Evolutionary conservation across 2,888 invertebrate genomes (phyloP).

Genomic region (Papilio elwesi): DNA sequence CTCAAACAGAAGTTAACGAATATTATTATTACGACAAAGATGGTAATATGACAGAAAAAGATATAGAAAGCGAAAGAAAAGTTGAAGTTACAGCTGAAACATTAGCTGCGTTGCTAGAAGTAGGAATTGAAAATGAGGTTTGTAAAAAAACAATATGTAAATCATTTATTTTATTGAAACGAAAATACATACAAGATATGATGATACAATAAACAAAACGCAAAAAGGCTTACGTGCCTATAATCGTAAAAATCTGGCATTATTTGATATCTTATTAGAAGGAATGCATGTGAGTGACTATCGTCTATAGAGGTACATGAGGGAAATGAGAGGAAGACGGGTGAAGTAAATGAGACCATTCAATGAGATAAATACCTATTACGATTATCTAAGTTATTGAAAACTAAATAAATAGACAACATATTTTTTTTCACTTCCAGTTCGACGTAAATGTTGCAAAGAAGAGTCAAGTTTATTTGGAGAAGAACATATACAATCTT

Average conservation of each 20-base stretch:
- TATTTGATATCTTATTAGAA: no score
- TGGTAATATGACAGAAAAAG: conserved; percentile 79
- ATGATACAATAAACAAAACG: no score
- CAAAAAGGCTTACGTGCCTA: no score
- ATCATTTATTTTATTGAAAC: background rate
- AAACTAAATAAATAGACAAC: background rate
- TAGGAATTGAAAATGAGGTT: conserved; percentile 85
- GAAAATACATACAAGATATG: no score
- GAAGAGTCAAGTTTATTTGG: conserved; percentile 83
- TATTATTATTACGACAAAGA: conserved; percentile 80
- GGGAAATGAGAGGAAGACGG: no score
- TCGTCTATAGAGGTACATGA: no score
- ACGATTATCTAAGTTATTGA: no score
- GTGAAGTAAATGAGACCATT: no score
- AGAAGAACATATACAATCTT: conserved; percentile 81
- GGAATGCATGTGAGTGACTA: no score
- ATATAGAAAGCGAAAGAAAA: conserved; percentile 80
- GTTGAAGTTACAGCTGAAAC: conserved; percentile 87
- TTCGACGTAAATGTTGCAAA: conserved; percentile 79
- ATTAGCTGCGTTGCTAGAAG: conserved; percentile 84
- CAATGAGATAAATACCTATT: no score
- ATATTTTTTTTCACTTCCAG: conserved; percentile 51
- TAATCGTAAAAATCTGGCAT: no score
- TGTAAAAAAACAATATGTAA: conserved; percentile 5
- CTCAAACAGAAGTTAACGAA: conserved; percentile 72